Base-by-base conservation (phyloP, 2,113 vertebrate genomes). In the Sinocyclocheilus grahami region DNA sequence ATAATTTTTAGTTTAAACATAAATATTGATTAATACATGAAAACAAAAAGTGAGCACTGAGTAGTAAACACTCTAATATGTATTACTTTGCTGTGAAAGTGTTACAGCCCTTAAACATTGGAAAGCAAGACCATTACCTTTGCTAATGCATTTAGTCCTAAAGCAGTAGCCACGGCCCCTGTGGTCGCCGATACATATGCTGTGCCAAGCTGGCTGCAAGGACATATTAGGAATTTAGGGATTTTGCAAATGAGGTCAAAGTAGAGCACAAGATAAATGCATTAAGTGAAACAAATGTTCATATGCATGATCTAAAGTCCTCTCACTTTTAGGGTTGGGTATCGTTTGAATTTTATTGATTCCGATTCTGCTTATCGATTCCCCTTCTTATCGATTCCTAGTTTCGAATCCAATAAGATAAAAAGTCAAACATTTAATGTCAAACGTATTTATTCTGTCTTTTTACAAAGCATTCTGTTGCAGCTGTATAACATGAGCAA, bases 101-200 rank as follows among this genome's bases (percentile, higher is more conserved):
- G 3, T 42, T 74, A 12, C 2, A 62, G 8, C 58, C 58, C 22
- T 10, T 62, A 62, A 62, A 62, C 42, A 46, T 46, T 46, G 11
- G 42, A 46, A 46, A 46, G 9, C 42, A 46, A 46, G 9, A 46
- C 3, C 16, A 33, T 84, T 87, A 99, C 98, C 98, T 99, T 99
- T 92, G 97, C 96, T 90, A 99, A 91, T 48, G 96, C 95, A 85
- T 99, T 99, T 87, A 99, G 97, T 93, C 98, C 98, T 85, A 99
- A 95, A 89, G 98, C 98, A 62, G 98, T 99, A 65, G 93, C 96
- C 0, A 99, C 98, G 12, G 98, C 98, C 87, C 97, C 97, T 0
- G 98, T 98, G 80, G 98, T 99, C 69, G 98, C 98, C 86, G 97
- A 99, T 89, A 97, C 96, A 87, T 99, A 99, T 62, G 98, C 98